Base-by-base conservation (phyloP, 2,113 vertebrate genomes). In the Psittacus erithacus region DNA sequence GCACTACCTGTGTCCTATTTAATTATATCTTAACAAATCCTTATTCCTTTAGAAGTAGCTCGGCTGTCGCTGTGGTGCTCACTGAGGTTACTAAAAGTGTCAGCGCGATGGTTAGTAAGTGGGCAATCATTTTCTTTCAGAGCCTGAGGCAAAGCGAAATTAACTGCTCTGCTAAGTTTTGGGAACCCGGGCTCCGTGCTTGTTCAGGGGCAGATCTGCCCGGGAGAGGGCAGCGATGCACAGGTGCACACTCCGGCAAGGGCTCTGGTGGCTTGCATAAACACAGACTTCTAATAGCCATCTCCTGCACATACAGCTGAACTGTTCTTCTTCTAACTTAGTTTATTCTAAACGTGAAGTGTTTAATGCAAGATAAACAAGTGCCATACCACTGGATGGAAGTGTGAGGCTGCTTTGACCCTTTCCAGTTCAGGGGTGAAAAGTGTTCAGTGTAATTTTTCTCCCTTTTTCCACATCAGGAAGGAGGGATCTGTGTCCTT, bases 221-320 rank as follows among this genome's bases (percentile, higher is more conserved):
- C 80, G 2, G 79, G 79, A 80, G 95, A 76, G 88, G 88, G 91
- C 88, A 55, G 60, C 3, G 60, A 31, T 81, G 60, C 22, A 44
- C 29, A 11, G 60, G 13, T 20, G 2, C 3, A 4, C 13, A 2
- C 24, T 33, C 63, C 1, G 0, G 33, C n/a, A 24, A 20, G 55
- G 39, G 3, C 17, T 27, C 78, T 15, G 25, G 33, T 8, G 55
- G 15, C 33, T 49, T 25, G 22, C 17, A 2, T 24, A 24, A 64
- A n/a, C 47, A 14, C 20, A 28, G 65, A 2, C 23, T 35, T 41
- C 8, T 17, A 5, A 22, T n/a, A 64, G 64, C 35, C n/a, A 4
- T 15, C 65, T 49, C 22, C 35, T 55, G 60, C 44, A 15, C 16
- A 0, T 12, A 14, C 9, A 22, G 62, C 85, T 38, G 44, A 69